Evolutionary conservation across 2,888 invertebrate species (phyloP).

Genomic region (Pristionchus mayeri): DNA sequence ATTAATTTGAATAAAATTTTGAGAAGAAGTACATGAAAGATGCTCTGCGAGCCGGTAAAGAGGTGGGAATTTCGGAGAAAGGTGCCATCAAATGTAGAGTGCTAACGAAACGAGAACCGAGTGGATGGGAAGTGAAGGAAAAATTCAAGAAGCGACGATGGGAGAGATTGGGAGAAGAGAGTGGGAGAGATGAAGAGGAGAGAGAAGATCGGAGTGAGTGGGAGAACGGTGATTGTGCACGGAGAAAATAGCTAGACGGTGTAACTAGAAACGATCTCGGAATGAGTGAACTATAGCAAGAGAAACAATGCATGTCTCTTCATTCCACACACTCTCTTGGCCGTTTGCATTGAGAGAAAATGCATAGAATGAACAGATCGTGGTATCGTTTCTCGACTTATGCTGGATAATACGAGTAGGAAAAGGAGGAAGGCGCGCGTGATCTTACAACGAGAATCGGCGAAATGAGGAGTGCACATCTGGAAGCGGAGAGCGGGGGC

Average conservation of each 20-base stretch:
- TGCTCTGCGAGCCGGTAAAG: background rate
- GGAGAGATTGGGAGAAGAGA: conserved; percentile 14
- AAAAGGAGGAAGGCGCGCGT: background rate
- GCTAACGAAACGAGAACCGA: conserved; percentile 10
- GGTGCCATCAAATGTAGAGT: conserved; percentile 26
- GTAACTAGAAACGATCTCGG: conserved; percentile 40
- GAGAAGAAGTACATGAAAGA: too few species aligned
- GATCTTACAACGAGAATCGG: background rate
- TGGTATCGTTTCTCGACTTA: background rate
- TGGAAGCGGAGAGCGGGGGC: conserved; percentile 16
- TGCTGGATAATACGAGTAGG: background rate
- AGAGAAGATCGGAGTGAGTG: conserved; percentile 5
- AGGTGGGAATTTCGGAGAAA: too few species aligned
- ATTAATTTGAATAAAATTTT: too few species aligned
- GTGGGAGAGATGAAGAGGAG: background rate
- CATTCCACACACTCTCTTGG: too few species aligned
- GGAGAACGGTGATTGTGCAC: background rate
- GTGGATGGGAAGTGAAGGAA: background rate
- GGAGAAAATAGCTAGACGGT: conserved; percentile 17
- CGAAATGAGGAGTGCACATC: conserved; percentile 28
- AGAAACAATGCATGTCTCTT: too few species aligned
- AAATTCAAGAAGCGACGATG: conserved; percentile 9
- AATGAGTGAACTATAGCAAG: too few species aligned
- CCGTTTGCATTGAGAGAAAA: too few species aligned
- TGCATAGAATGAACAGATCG: background rate